Evolutionary conservation across 2,888 invertebrate genomes (phyloP).

Genomic region (Junonia oenone): DNA sequence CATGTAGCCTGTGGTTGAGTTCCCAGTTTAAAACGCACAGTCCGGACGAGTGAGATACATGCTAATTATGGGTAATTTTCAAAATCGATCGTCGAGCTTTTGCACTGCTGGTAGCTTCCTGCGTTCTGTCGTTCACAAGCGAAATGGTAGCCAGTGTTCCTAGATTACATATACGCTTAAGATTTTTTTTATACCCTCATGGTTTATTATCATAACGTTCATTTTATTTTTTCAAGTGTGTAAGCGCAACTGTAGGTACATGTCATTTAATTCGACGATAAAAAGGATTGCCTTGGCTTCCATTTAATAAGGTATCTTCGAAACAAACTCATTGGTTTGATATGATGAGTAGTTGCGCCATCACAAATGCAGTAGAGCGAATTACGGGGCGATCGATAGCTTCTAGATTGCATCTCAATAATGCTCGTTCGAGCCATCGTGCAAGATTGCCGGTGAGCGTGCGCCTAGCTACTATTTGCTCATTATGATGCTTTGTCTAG

Average conservation of each 20-base stretch:
- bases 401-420: conserved; percentile 77
- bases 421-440: conserved; percentile 62
- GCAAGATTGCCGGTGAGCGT: conserved; percentile 57
- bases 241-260: not conserved
- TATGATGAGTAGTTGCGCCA: conserved; percentile 70
- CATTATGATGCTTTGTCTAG: conserved; percentile 56
- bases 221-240: too few relatives aligned
- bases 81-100: conserved; percentile 76
- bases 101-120: conserved; percentile 67
- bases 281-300: conserved; percentile 44
- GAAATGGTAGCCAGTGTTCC: conserved; percentile 4
- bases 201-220: not conserved
- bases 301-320: conserved; percentile 74
- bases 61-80: conserved; percentile 78
- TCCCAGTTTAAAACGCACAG: conserved; percentile 69
- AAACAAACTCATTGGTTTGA: conserved; percentile 48
- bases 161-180: not conserved
- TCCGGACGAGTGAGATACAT: conserved; percentile 70
- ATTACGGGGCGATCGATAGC: conserved; percentile 72
- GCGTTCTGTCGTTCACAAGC: conserved; percentile 44
- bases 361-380: conserved; percentile 65
- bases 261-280: conserved; percentile 14
- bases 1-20: conserved; percentile 66
- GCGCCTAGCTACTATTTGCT: conserved; percentile 54
- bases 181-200: not conserved